Conservation (phyloP, 2,113 vertebrate genomes). For the Gymnarchus niloticus region DNA sequence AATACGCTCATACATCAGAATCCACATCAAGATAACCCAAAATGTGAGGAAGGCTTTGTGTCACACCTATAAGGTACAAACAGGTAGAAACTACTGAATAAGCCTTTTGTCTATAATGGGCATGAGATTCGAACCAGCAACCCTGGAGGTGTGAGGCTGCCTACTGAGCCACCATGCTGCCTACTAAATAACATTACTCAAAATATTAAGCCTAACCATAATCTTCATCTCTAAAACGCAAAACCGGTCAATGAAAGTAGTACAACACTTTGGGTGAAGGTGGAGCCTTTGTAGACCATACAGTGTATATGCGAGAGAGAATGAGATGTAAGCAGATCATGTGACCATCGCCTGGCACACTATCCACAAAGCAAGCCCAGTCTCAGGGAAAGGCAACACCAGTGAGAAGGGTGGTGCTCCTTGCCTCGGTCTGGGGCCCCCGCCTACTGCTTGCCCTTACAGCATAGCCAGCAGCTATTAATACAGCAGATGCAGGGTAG, state of each 20-base stretch:
- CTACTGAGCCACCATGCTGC: too few relatives aligned
- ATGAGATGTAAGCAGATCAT: not conserved
- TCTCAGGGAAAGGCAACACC: not conserved
- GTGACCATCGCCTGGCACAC: not conserved
- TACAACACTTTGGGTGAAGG: not conserved
- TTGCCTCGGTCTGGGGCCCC: not conserved
- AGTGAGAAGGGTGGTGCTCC: not conserved
- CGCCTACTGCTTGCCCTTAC: not conserved
- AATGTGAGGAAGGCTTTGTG: not conserved
- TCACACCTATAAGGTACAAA: not conserved
- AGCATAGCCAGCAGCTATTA: not conserved
- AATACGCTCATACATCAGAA: not conserved
- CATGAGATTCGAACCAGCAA: not conserved
- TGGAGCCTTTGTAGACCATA: not conserved
- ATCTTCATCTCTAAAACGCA: too few relatives aligned
- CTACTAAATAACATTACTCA: too few relatives aligned
- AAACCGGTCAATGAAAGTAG: not conserved
- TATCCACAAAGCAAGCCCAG: not conserved
- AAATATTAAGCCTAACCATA: not conserved
- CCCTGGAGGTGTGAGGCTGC: not conserved
- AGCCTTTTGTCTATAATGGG: not conserved
- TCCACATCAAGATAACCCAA: not conserved
- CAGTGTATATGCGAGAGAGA: too few relatives aligned
- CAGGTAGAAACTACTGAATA: not conserved
- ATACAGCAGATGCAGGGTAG: not conserved